Evolutionary conservation across 2,797 vertebrate genomes (phyloP).

Genomic region (Galago senegalensis): DNA sequence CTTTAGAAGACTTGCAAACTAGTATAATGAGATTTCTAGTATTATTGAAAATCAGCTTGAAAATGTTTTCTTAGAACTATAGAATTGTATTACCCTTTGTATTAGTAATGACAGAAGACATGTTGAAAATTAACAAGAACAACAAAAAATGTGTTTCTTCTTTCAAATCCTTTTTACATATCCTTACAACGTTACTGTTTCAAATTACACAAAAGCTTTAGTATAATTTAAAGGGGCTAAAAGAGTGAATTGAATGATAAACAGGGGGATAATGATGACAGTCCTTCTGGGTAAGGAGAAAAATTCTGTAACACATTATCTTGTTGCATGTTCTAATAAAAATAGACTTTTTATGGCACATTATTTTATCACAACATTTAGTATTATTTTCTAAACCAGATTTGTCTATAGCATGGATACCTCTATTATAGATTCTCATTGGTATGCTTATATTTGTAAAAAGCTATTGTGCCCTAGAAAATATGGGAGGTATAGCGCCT

Average conservation of each 20-base stretch:
- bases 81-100: too few relatives aligned
- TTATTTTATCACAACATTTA: not conserved
- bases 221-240: not conserved
- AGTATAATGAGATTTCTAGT: too few relatives aligned
- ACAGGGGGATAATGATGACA: not conserved
- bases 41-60: too few relatives aligned
- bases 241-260: not conserved
- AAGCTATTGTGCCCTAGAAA: not conserved
- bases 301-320: not conserved
- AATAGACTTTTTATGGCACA: not conserved
- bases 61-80: too few relatives aligned
- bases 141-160: too few relatives aligned
- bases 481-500: not conserved
- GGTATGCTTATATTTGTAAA: not conserved
- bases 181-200: too few relatives aligned
- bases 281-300: not conserved
- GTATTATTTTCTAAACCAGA: conserved; percentile 12
- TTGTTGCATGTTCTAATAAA: not conserved
- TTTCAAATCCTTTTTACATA: too few relatives aligned
- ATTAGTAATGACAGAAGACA: too few relatives aligned
- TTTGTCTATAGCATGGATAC: not conserved
- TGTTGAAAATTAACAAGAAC: too few relatives aligned
- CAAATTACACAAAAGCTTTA: too few relatives aligned
- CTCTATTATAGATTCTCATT: not conserved
- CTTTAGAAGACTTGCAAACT: too few relatives aligned